These are phyloP conservation scores for Trididemnum miniatum DNA, from an alignment of 23 tunicate species.

Conservation along the genomic window DNA sequence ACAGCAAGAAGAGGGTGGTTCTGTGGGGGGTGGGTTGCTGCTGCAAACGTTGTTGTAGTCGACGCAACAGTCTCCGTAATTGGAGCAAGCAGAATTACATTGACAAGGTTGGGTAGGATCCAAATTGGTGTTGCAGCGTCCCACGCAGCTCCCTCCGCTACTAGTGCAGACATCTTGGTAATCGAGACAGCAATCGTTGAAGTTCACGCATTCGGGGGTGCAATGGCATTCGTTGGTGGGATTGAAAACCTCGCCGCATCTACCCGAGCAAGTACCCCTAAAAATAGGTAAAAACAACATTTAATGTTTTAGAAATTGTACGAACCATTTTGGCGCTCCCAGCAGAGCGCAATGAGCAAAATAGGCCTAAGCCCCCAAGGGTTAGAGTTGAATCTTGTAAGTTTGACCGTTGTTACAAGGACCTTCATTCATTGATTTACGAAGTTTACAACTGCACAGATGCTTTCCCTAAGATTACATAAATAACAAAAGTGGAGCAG, in stretches of 20 bases:
- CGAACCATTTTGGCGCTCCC: no score
- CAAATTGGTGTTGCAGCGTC: conserved; percentile 47
- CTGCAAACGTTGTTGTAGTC: conserved; percentile 49
- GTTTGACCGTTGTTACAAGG: no score
- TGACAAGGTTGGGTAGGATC: conserved; percentile 54
- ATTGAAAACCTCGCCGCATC: conserved; percentile 16
- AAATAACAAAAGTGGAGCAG: neutral
- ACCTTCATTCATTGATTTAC: no score
- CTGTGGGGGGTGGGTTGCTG: neutral
- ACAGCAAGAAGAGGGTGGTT: neutral
- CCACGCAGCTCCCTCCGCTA: conserved; percentile 59
- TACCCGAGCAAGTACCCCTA: conserved; percentile 29
- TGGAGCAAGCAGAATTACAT: conserved; percentile 46
- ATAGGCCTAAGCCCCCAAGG: no score
- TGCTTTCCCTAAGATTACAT: no score
- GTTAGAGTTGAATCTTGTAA: no score
- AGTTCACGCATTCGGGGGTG: conserved; percentile 27
- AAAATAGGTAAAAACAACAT: conserved; percentile 9
- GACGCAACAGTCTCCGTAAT: conserved; percentile 62
- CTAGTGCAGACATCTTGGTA: conserved; percentile 5
- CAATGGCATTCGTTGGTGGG: conserved; percentile 36
- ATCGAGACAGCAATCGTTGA: conserved; percentile 41
- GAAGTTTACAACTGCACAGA: no score
- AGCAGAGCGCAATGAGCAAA: no score
- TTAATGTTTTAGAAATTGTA: no score